A percentile compares a stretch with the other conserved stretches of the same genome.
phyloP scores from a whole-genome alignment of 2,797 vertebrate genomes.

The Phoxinus dragarum region DNA sequence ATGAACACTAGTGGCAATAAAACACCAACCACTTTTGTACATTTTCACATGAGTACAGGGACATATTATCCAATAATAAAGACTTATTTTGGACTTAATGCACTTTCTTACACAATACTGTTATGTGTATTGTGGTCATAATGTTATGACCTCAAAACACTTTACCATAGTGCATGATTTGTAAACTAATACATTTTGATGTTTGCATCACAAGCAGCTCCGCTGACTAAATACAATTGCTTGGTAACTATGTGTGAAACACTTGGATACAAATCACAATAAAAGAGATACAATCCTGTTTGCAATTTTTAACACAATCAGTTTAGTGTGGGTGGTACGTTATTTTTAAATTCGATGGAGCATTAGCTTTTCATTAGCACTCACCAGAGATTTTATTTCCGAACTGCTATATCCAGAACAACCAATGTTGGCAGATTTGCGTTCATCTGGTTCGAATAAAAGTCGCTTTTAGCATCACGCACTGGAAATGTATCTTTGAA shows the following conservation, averaged over 20 bases:
- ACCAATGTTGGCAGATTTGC: background rate
- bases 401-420: background rate
- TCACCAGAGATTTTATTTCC: accelerated
- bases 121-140: no score
- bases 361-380: background rate
- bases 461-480: background rate
- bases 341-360: background rate
- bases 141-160: background rate
- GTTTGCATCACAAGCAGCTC: background rate
- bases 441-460: background rate
- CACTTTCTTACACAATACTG: background rate
- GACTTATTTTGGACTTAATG: accelerated
- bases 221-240: background rate
- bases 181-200: background rate
- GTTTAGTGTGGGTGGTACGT: background rate
- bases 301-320: background rate
- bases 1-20: background rate
- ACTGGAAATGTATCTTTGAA: background rate
- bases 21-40: background rate
- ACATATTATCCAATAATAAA: background rate
- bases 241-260: background rate
- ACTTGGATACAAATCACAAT: background rate
- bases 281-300: background rate
- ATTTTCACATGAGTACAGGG: background rate
- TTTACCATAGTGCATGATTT: background rate